Base-by-base conservation (phyloP, 1,140 invertebrate genomes). In the Elymnias hypermnestra region DNA sequence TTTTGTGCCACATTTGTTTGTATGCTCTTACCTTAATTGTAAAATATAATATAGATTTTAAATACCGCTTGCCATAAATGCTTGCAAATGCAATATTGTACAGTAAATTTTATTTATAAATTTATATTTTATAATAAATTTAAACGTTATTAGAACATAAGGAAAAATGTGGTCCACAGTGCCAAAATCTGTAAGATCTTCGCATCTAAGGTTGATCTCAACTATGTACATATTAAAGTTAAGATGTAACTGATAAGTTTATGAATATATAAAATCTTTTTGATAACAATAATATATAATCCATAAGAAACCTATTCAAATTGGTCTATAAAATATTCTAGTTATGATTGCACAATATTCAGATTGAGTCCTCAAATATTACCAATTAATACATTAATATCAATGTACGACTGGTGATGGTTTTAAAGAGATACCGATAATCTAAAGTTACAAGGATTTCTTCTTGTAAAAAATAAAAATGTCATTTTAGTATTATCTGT, bases 141-240 rank as follows among this genome's bases (percentile, higher is more conserved):
- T 14, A 41, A 35, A 38, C 18, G 14, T 50, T 37, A 23, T 22
- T 14, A n/a, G n/a, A n/a, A n/a, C n/a, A 9, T 13, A 53, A 61
- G 41, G 40, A 35, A 44, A 61, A 69, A 60, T 78, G 75, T 79
- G 75, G 79, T 79, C 75, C 73, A 63, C 48, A 68, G 79, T 83
- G 79, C 79, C 77, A 83, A 83, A 76, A 68, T 72, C 53, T 67
- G 35, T 71, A 73, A 75, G 69, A 71, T 77, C 65, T 79, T 74
- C 39, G 45, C 45, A 43, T 44, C 58, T 10, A 52, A 54, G 44
- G 64, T 77, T 71, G 78, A 83, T 83, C 78, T 83, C 78, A 83
- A 76, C 63, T 63, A 9, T 83, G 77, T 82, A 82, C 57, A 82
- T 82, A 82, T 64, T 63, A 17, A 33, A 17, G 14, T 8, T 33